Conservation (phyloP, 2,797 vertebrate genomes). For the Neomorphus geoffroyi region DNA sequence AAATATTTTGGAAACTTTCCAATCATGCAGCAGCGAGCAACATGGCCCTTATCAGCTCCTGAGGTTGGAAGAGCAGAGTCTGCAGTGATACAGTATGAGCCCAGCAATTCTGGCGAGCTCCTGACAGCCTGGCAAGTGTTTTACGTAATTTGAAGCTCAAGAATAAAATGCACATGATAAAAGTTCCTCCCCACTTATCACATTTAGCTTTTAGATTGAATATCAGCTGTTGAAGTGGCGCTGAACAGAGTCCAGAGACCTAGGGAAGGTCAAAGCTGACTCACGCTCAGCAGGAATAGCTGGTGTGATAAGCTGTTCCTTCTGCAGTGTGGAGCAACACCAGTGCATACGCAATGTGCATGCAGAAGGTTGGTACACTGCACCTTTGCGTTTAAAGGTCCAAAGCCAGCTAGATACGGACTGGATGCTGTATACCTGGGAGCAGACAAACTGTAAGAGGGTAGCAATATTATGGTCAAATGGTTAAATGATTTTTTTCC, state of each 20-base stretch:
- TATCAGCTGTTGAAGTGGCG: not conserved
- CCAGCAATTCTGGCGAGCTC: not conserved
- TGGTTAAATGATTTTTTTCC: not conserved
- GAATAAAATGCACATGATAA: not conserved
- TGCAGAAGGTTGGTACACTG: not conserved
- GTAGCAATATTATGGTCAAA: not conserved
- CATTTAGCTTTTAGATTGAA: not conserved
- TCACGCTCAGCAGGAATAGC: constrained; percentile 28
- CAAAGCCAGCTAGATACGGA: not conserved
- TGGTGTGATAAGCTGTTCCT: constrained; percentile 34
- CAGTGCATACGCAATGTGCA: not conserved
- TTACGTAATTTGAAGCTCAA: not conserved
- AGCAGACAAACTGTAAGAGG: not conserved
- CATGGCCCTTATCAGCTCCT: not conserved
- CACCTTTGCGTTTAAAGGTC: not conserved
- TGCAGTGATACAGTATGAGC: not conserved
- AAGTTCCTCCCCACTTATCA: not conserved
- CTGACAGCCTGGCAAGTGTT: not conserved
- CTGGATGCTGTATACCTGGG: not conserved
- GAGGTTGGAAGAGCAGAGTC: not conserved
- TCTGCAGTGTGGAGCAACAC: not conserved
- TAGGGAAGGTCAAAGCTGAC: constrained; percentile 47
- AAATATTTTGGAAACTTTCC: not conserved
- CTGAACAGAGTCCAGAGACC: not conserved
- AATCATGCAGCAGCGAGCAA: not conserved